Percentiles rank a stretch among this genome's conserved stretches.
phyloP scores from a whole-genome alignment of 1,140 invertebrate genomes.

The Philopotamus ludificatus region DNA sequence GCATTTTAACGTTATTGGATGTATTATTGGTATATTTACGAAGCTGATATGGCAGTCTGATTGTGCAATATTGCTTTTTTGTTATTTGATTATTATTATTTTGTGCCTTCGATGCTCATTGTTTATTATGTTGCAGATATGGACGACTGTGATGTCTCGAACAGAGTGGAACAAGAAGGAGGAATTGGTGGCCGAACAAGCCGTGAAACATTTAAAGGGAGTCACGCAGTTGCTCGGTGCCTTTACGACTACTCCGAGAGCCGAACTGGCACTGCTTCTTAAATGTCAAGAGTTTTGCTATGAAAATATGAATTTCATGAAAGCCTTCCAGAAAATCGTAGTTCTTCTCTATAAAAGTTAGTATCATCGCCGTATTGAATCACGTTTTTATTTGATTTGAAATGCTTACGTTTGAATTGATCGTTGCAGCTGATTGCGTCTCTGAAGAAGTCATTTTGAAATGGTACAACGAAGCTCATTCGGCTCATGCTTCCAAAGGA shows the following conservation, averaged over 20 bases:
- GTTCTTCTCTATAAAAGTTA: constrained; percentile 93
- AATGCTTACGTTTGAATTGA: background rate
- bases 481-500: constrained; percentile 88
- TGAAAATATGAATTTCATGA: constrained; percentile 98
- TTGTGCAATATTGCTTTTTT: constrained; percentile 3
- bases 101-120: background rate
- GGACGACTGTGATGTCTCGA: constrained; percentile 89
- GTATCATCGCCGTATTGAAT: too few relatives aligned
- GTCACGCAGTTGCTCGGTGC: constrained; percentile 84
- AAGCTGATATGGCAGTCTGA: constrained; percentile 39
- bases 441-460: constrained; percentile 90
- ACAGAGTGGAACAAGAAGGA: constrained; percentile 99
- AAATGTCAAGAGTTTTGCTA: constrained; percentile 97
- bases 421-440: constrained; percentile 72
- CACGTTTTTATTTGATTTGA: background rate
- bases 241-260: constrained; percentile 78
- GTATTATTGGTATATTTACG: constrained; percentile 20
- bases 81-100: constrained; percentile 5
- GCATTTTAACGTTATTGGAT: background rate
- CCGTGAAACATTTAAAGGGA: constrained; percentile 83
- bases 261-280: constrained; percentile 83
- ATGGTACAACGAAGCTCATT: constrained; percentile 91
- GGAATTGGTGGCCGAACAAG: constrained; percentile 92
- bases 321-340: constrained; percentile 96
- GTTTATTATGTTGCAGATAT: constrained; percentile 62